These are phyloP conservation scores for Globia sparganii DNA, from an alignment of 2,888 invertebrate genomes.

Conservation along the genomic window DNA sequence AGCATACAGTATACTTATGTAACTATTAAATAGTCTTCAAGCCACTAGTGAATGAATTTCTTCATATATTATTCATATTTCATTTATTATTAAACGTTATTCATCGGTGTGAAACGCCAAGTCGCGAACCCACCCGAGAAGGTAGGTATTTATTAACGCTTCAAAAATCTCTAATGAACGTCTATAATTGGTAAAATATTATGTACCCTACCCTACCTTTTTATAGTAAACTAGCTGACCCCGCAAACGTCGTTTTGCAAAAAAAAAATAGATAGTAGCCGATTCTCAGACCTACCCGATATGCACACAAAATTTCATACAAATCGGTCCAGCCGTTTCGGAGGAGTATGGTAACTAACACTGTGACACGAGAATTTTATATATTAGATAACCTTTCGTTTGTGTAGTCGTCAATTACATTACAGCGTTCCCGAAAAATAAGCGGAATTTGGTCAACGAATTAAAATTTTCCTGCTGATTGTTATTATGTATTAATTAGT, in stretches of 20 bases:
- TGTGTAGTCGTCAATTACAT: not conserved
- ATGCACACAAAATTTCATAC: no score
- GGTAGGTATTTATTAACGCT: not conserved
- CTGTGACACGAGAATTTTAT: no score
- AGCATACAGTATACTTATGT: not conserved
- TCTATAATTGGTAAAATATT: not conserved
- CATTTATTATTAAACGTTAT: not conserved
- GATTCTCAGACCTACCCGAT: no score
- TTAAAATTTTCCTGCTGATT: constrained; percentile 5
- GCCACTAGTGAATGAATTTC: not conserved
- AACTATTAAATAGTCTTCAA: not conserved
- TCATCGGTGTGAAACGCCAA: constrained; percentile 28
- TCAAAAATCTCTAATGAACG: not conserved
- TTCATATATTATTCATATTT: no score
- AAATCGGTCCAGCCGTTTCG: no score
- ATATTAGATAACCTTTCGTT: constrained; percentile 18
- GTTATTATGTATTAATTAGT: no score
- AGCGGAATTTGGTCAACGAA: not conserved
- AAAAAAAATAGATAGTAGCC: no score
- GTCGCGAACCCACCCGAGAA: not conserved
- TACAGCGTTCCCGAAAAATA: not conserved
- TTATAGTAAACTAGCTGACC: no score
- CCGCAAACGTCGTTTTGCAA: no score
- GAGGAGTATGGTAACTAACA: no score
- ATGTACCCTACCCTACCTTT: not conserved